phyloP scores from a whole-genome alignment of 1,140 invertebrate species.

The Choristoneura fumiferana region DNA sequence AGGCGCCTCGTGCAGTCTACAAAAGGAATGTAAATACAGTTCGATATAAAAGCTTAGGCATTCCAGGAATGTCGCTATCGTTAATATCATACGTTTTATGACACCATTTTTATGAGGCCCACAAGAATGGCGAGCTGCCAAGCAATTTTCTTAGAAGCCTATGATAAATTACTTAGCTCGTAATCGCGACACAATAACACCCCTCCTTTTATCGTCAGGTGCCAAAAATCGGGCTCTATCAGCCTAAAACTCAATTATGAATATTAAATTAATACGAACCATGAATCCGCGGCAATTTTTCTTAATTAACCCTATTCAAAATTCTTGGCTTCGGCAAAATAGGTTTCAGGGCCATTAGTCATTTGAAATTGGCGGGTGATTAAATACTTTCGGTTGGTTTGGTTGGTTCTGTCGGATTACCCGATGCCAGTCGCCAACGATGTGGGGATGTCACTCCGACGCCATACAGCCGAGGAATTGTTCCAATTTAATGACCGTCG shows the following conservation, averaged over 20 bases:
- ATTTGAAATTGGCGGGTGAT: conserved; percentile 6
- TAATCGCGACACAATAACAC: not conserved
- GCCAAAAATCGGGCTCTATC: conserved; percentile 9
- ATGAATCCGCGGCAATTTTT: conserved; percentile 5
- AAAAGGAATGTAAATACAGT: not conserved
- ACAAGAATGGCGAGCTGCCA: not conserved
- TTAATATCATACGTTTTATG: conserved; percentile 13
- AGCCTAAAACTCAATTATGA: conserved; percentile 9
- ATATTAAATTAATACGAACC: conserved; percentile 1
- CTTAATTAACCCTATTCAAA: conserved; percentile 13
- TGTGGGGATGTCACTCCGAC: conserved; percentile 5
- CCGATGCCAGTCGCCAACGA: not conserved
- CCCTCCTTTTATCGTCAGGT: not conserved
- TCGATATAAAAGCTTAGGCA: not conserved
- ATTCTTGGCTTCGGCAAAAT: conserved; percentile 4
- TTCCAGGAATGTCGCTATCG: not conserved
- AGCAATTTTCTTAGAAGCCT: conserved; percentile 14
- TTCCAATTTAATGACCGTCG: not conserved
- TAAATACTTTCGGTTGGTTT: not conserved
- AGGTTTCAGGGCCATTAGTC: conserved; percentile 5
- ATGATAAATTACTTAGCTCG: conserved; percentile 1
- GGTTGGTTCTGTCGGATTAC: not conserved
- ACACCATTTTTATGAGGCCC: conserved; percentile 12
- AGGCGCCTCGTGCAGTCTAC: not conserved
- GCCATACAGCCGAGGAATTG: not conserved